Base-by-base conservation (phyloP, 1,140 invertebrate species). In the Panulirus ornatus region DNA sequence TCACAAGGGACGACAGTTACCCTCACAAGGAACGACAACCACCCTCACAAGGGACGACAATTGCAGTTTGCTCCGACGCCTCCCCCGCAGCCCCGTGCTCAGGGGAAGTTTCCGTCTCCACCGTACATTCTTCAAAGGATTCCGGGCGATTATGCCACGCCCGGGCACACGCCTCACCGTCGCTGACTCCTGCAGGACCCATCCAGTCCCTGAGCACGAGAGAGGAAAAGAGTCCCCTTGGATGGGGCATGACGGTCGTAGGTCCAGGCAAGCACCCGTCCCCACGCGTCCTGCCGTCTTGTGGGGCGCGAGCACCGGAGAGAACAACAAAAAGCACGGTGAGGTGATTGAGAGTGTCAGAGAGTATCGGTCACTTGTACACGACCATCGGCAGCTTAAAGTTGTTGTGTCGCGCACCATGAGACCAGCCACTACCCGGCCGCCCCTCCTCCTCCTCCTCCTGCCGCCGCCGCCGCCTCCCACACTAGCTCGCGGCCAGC, bases 361-460 rank as follows among this genome's bases (percentile, higher is more conserved):
- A 40, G 34, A 75, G 36, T 75, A 27, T 58, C 51, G 79, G 47
- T 58, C 79, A 82, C 79, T 58, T 38, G 79, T 82, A 63, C 79
- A 11, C 34, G 27, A 82, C 47, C 79, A 82, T 82, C 58, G 79
- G 79, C 51, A 82, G 79, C 79, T 82, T 82, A 82, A 82, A 82
- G 79, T 82, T 82, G 79, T 82, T 82, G 79, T 82, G 79, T 75
- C 42, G 19, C 34, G 40, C 22, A 36, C 36, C 8, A 8, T 0
- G 6, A 58, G 22, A 58, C 14, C 54, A 22, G 19, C 54, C 54
- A 9, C 14, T 22, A 58, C 11, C 54, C 54, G 0, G 14, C 54
- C 22, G 14, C 54, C 19, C 19, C 19, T 22, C 14, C 19, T 3
- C 54, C 5, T 8, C 14, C 3, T 22, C 3, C 54, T 22, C 22